Base-by-base conservation (phyloP, 2,113 vertebrate genomes). In the Melozone crissalis region DNA sequence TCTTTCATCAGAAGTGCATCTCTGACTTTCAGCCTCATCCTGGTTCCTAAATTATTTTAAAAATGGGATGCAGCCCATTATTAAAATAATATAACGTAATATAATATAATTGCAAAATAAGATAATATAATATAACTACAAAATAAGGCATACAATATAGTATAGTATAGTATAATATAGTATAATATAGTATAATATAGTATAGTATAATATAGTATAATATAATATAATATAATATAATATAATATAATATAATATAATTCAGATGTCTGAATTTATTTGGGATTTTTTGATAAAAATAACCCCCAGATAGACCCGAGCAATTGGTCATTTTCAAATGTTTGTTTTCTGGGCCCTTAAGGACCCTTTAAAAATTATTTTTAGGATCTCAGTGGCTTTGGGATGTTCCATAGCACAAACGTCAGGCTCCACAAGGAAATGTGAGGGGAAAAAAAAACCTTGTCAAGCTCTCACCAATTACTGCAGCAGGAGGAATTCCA, bases 211-310 rank as follows among this genome's bases (percentile, higher is more conserved):
- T 41, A 41, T 41, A 17, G 6, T 43, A 43, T 43, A 43, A 16
- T 43, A 43, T 43, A 43, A 16, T 15, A 43, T 43, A 43, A 39
- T 43, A 43, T 16, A 43, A 16, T 43, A 43, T 43, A 43, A 43
- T 17, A 43, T 43, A 44, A 6, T 44, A 44, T 18, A 44, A 44
- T 18, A 18, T 44, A 44, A 19, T 46, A 46, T 46, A 21, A 43
- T 43, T 43, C 13, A 35, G 35, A n/a, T 5, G 47, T 14, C 52
- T 19, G 31, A 21, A 13, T 35, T 76, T 5, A 2, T 23, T 17
- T 16, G 24, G 22, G 1, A 1, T 12, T 39, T 67, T 62, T 33
- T 14, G 39, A n/a, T 30, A 22, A 20, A 18, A 13, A 4, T 0
- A 21, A 52, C 46, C 20, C 20, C 30, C 28, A 16, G 35, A 31